Evolutionary conservation across 2,797 vertebrate species (phyloP).

Genomic region (Platalea minor): DNA sequence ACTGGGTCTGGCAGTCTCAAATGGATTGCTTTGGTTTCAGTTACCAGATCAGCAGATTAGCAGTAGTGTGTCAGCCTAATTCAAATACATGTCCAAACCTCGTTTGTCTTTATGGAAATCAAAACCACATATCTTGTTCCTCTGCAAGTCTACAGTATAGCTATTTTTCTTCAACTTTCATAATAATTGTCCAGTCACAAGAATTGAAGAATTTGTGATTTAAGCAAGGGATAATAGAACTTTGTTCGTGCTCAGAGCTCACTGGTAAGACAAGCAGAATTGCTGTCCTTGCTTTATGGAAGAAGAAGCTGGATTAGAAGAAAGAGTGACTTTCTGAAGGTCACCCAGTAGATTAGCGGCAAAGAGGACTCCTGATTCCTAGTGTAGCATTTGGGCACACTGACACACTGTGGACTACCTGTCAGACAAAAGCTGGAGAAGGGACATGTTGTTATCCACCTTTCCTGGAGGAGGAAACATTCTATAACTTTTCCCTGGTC

Average conservation of each 20-base stretch:
- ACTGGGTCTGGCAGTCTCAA: not conserved
- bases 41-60: not conserved
- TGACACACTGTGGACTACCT: not conserved
- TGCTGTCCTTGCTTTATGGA: not conserved
- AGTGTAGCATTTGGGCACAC: not conserved
- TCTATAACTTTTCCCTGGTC: not conserved
- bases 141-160: not conserved
- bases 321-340: not conserved
- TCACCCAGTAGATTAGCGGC: not conserved
- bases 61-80: not conserved
- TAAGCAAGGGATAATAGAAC: not conserved
- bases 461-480: not conserved
- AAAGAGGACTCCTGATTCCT: not conserved
- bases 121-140: not conserved
- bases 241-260: not conserved
- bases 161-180: not conserved
- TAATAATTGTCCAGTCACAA: not conserved
- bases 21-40: not conserved
- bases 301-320: not conserved
- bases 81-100: not conserved
- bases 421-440: not conserved
- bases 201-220: not conserved
- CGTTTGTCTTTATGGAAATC: not conserved
- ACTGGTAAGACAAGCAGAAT: not conserved
- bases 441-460: not conserved